Evolutionary conservation across 2,113 vertebrate species (phyloP).

Genomic region (Nothocercus nigrocapillus): DNA sequence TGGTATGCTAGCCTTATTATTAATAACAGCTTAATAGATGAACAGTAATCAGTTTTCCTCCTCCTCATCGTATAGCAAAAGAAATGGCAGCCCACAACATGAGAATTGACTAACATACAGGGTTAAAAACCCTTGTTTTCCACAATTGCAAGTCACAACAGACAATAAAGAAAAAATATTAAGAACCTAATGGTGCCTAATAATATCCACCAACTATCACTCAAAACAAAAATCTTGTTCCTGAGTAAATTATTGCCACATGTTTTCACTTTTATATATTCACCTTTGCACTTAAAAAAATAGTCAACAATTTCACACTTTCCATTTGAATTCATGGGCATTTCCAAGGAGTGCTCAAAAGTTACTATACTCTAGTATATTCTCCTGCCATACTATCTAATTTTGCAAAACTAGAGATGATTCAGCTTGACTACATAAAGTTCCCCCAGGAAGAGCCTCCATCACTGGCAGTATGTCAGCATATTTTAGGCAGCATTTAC

Average conservation of each 20-base stretch:
- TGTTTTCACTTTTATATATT: neutral
- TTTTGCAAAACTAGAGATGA: neutral
- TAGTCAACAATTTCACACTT: neutral
- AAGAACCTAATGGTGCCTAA: neutral
- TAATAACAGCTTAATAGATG: neutral
- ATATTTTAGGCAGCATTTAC: neutral
- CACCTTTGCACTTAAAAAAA: neutral
- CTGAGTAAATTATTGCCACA: neutral
- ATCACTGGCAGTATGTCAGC: neutral
- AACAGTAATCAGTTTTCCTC: neutral
- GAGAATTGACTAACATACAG: neutral
- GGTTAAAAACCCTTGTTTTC: neutral
- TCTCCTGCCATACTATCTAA: neutral
- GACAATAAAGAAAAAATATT: neutral
- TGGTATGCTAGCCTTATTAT: neutral
- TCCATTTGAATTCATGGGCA: neutral
- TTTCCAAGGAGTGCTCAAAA: neutral
- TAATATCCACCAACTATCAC: neutral
- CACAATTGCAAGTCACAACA: neutral
- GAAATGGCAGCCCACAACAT: neutral
- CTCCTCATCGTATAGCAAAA: neutral
- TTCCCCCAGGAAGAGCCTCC: neutral
- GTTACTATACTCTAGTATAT: neutral
- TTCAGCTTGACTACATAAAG: neutral
- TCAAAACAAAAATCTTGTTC: accelerated